Conservation (phyloP, 2,888 invertebrate species). For the Catonia carolina region DNA sequence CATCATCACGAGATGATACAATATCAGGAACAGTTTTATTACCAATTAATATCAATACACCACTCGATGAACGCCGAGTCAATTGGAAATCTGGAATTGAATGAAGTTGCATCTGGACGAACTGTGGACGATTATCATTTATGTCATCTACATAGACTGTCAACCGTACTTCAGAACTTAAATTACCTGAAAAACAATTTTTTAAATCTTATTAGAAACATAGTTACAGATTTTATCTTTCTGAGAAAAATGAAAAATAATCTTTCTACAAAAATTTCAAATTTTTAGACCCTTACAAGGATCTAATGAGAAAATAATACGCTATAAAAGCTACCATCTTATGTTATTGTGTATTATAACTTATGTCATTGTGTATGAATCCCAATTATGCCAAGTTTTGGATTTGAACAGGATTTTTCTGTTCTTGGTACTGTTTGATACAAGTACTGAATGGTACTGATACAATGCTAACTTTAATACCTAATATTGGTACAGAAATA, state of each 20-base stretch:
- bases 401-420: no score
- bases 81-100: slow-evolving; percentile 55
- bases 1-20: slow-evolving; percentile 15
- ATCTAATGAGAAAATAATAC: no score
- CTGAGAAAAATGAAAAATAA: neutral
- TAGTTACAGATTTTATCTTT: neutral
- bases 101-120: slow-evolving; percentile 62
- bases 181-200: slow-evolving; percentile 49
- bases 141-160: slow-evolving; percentile 66
- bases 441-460: no score
- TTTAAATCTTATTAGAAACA: no score
- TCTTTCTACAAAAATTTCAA: neutral
- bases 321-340: no score
- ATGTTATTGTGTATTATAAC: no score
- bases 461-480: no score
- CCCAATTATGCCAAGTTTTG: no score
- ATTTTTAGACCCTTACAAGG: no score
- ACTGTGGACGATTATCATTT: slow-evolving; percentile 72
- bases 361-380: no score
- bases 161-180: slow-evolving; percentile 65
- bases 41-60: slow-evolving; percentile 28
- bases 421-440: no score
- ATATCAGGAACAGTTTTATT: slow-evolving; percentile 30
- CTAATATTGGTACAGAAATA: no score
- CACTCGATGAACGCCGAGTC: slow-evolving; percentile 26